Base-by-base conservation (phyloP, 2,113 vertebrate species). In the Lathamus discolor region DNA sequence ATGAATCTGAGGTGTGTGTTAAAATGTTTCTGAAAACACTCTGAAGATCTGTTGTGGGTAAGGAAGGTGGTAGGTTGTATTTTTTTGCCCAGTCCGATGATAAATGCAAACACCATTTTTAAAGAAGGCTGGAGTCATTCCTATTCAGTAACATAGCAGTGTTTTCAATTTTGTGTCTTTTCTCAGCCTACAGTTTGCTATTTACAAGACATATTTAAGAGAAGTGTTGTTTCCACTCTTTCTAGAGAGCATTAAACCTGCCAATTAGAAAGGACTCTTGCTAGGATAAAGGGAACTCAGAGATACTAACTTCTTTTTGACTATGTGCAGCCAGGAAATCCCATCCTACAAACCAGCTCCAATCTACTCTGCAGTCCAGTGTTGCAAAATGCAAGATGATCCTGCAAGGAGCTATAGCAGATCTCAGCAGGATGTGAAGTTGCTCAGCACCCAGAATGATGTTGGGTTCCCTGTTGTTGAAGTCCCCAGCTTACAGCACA, bases 41-140 rank as follows among this genome's bases (percentile, higher is more conserved):
- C 27, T 93, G 76, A 87, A 92, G 46, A 72, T 44, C 11, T 90
- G 31, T 62, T 95, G 66, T 93, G 74, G 39, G 43, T 49, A 79
- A 64, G 68, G 75, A 86, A 78, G 29, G 22, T 49, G 25, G 33
- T 64, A 78, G 37, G 25, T 52, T 2, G 2, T 6, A 5, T 9
- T 92, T 69, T 94, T 46, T 78, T 43, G 39, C 85, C 37, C 29
- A 77, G n/a, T 88, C n/a, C 49, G 28, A 80, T 83, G 61, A 80
- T 88, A 96, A 97, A 94, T 83, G 77, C 22, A 96, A 96, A 95
- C 76, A 89, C 37, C n/a, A 31, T 57, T 91, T 22, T 78, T 83
- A 86, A 77, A 91, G 70, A 89, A 87, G 29, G 54, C 39, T 78
- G 61, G 75, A 92, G 54, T 83, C 7, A 66, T 86, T 96, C 77